Evolutionary conservation across 2,888 invertebrate genomes (phyloP), one percentile per base, ranked within the genome.

Genomic region (Zele albiditarsus): DNA sequence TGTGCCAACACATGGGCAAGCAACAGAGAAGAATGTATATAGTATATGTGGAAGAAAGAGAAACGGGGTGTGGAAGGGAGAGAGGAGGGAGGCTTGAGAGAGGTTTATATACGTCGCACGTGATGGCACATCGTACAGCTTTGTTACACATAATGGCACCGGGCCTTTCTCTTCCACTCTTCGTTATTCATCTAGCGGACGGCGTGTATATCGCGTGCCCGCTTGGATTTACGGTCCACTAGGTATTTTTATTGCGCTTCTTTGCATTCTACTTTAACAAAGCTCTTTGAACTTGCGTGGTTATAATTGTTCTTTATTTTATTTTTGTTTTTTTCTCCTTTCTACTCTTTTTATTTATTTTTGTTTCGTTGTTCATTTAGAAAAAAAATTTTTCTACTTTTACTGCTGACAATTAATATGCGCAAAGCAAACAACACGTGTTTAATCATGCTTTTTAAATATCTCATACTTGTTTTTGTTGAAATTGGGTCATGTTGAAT

Each of bases 171-270:
- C 33, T 70, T 58, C 28, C 58, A 33, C 57, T 57, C 46, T 71
- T 70, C 70, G 74, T 74, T 74, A 74, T 74, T 70, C 74, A 74
- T 74, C 70, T 70, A 28, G n/a, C 33, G 53, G 49, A 66, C 70
- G 70, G 57, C 58, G 42, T 42, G 63, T 69, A 62, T 69, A 69
- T 68, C 53, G 70, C 28, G 67, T 71, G 65, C 66, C 58, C 58
- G 71, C 71, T 75, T 71, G 71, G 71, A 75, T 75, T 75, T 71
- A 75, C 71, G 75, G 66, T 65, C 66, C 75, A 71, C 75, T 75
- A 71, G 63, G 69, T 75, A 60, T 71, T 75, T 75, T 58, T 75
- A 75, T 75, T 75, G 70, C 66, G 71, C 71, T 71, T 58, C 58
- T 75, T 46, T 75, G 71, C 65, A 66, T 65, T 49, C 49, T 58